A percentile compares a stretch with the other conserved stretches of the same genome.
Conservation (phyloP, 1,140 invertebrate species). For the Lerema accius region DNA sequence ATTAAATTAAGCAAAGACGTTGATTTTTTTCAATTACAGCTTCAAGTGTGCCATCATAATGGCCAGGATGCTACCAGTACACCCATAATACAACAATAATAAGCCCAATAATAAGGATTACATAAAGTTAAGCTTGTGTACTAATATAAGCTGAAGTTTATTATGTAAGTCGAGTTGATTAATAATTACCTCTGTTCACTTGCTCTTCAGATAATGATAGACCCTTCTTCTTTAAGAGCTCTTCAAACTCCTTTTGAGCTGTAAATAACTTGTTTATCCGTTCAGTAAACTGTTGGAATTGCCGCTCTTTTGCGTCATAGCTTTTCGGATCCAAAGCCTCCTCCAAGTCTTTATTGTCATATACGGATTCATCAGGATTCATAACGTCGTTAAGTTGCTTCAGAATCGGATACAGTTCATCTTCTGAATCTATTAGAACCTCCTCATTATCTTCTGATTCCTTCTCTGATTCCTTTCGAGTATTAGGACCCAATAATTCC, state of each 20-base stretch:
- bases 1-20: too few species aligned
- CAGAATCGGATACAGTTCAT: conserved; percentile 39
- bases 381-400: conserved; percentile 34
- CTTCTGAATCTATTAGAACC: conserved; percentile 32
- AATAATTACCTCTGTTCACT: too few species aligned
- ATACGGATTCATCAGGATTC: conserved; percentile 18
- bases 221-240: too few species aligned
- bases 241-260: conserved; percentile 36
- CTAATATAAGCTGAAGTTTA: too few species aligned
- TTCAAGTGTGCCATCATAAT: too few species aligned
- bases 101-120: too few species aligned
- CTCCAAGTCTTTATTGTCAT: conserved; percentile 44
- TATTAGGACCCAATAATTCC: conserved; percentile 65
- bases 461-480: conserved; percentile 47
- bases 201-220: too few species aligned
- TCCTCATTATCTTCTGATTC: conserved; percentile 55
- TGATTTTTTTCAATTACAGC: too few species aligned
- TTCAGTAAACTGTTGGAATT: conserved; percentile 39
- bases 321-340: conserved; percentile 51
- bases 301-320: conserved; percentile 38
- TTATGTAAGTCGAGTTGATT: too few species aligned
- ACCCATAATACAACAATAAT: too few species aligned
- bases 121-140: too few species aligned
- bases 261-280: conserved; percentile 7
- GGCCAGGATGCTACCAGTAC: too few species aligned